Evolutionary conservation across 1,140 invertebrate species (phyloP), one percentile per base, ranked within the genome.

Genomic region (Amphibalanus amphitrite): DNA sequence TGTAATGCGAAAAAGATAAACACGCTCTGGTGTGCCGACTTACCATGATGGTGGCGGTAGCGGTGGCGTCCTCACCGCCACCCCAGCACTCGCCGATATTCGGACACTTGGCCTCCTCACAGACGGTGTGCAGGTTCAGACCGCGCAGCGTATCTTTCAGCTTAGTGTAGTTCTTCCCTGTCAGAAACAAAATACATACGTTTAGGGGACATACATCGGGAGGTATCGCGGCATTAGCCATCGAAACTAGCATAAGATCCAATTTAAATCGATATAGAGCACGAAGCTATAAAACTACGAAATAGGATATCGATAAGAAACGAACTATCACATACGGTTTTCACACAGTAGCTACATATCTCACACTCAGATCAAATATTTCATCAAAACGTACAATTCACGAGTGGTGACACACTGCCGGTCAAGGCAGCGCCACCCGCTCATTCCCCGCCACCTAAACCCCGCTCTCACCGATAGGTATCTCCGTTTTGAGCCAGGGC

Each of bases 31-130:
- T n/a, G n/a, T 72, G 65, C 40, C 29, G 70, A 40, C 47, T 77
- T 82, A 92, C 90, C 92, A 94, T 94, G 74, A 93, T 93, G 69
- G 91, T 94, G 69, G 91, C 91, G 71, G 91, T 95, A 38, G 91
- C 89, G 23, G 89, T 91, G 30, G 89, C 88, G 82, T 92, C 86
- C 76, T 88, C 85, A 70, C 90, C 90, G n/a, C 91, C 96, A 74
- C 95, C 95, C 97, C 97, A 99, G 82, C 97, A 99, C 83, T 98
- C 95, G 28, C 95, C 95, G 76, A 99, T 98, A 81, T 99, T 99
- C 0, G 97, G 97, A 85, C 97, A 99, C 74, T 93, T 84, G 0
- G 97, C 97, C 83, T 99, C 97, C 80, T 99, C 95, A 81, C 97
- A 99, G 0, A 99, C 97, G 3, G 97, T 99, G 76, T 93, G 90